phyloP scores from a whole-genome alignment of 2,113 vertebrate genomes.

The Piaya cayana region DNA sequence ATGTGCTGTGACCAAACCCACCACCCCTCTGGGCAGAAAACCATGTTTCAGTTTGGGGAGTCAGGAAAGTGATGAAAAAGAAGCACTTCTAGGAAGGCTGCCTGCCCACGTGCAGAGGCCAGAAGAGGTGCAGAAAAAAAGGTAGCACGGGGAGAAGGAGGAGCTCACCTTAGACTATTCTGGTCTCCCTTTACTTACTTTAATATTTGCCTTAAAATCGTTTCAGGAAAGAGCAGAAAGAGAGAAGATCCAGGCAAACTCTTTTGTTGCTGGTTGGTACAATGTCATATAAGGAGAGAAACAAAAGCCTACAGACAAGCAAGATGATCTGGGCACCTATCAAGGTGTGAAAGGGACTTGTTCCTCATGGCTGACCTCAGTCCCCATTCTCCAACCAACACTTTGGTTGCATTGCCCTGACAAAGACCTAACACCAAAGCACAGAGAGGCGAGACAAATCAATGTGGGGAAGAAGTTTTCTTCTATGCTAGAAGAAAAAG shows the following conservation, averaged over 20 bases:
- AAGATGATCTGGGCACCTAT: background rate
- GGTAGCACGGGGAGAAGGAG: background rate
- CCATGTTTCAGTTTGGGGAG: background rate
- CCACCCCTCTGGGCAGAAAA: background rate
- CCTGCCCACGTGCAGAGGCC: background rate
- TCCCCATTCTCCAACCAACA: background rate
- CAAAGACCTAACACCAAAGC: background rate
- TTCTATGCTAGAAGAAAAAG: background rate
- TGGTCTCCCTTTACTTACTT: background rate
- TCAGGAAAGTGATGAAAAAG: background rate
- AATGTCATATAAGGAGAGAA: background rate
- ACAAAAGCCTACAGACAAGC: background rate
- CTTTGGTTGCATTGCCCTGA: background rate
- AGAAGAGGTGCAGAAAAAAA: background rate
- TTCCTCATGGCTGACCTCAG: accelerated
- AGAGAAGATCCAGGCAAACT: background rate
- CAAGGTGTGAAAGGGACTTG: background rate
- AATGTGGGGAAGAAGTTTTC: accelerated
- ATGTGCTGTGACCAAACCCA: background rate
- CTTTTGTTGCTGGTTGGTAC: background rate
- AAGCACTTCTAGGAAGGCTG: background rate
- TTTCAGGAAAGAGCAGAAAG: background rate
- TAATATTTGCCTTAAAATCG: background rate
- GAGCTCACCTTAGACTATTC: background rate
- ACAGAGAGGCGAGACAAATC: background rate